A percentile compares a stretch with the other conserved stretches of the same genome.
phyloP scores from a whole-genome alignment of 2,797 vertebrate genomes.

The Dermochelys coriacea region DNA sequence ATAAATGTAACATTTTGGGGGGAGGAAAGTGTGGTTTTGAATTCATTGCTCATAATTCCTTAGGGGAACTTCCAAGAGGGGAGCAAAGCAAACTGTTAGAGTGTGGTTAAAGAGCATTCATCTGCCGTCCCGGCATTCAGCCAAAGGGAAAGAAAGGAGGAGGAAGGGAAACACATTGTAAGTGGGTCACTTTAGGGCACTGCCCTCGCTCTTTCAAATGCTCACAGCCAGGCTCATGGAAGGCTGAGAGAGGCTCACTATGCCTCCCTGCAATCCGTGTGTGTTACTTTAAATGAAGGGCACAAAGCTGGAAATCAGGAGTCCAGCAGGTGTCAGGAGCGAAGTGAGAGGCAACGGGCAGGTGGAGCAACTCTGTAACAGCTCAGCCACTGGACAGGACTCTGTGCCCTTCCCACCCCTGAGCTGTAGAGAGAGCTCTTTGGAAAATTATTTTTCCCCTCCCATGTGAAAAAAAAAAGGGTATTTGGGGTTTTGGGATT shows the following conservation, averaged over 20 bases:
- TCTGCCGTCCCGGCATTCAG: neutral
- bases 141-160: accelerated
- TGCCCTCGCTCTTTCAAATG: neutral
- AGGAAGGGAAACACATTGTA: too few species aligned
- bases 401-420: neutral
- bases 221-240: neutral
- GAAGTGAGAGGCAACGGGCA: neutral
- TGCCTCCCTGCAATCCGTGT: neutral
- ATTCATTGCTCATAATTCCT: accelerated
- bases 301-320: neutral
- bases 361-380: neutral
- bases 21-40: accelerated
- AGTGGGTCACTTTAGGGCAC: neutral
- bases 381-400: neutral
- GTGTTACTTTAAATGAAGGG: neutral
- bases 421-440: neutral
- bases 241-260: too few species aligned
- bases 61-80: neutral
- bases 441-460: neutral
- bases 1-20: neutral
- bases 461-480: neutral
- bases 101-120: neutral
- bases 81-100: neutral
- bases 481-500: neutral
- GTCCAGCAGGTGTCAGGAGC: neutral